A percentile compares a stretch with the other conserved stretches of the same genome.
Evolutionary conservation across 1,140 invertebrate genomes (phyloP).

Genomic region (Drosophila virilis): DNA sequence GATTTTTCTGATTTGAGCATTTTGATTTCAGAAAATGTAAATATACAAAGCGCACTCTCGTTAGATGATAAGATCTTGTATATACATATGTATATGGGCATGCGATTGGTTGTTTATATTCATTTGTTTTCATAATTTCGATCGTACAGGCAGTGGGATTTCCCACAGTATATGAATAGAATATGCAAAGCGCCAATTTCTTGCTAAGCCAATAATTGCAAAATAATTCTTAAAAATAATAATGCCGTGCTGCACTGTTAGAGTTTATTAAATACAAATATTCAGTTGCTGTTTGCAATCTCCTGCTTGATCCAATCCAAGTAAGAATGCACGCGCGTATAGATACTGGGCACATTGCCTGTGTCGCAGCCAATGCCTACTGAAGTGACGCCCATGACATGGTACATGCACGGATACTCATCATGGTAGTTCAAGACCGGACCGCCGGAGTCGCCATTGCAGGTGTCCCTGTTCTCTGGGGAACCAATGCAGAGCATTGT

Average conservation of each 20-base stretch:
- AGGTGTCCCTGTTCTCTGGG: slow-evolving; percentile 84
- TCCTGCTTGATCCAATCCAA: slow-evolving; percentile 71
- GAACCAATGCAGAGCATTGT: slow-evolving; percentile 89
- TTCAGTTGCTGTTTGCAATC: slow-evolving; percentile 30
- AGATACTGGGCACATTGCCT: slow-evolving; percentile 59
- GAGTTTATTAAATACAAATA: background rate
- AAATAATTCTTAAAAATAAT: too few species aligned
- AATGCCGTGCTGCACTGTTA: too few species aligned
- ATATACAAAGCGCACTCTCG: slow-evolving; percentile 1
- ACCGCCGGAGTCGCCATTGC: slow-evolving; percentile 81
- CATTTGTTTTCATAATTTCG: background rate
- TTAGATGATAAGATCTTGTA: slow-evolving; percentile 15
- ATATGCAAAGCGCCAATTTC: too few species aligned
- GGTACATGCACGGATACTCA: slow-evolving; percentile 64
- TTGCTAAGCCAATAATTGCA: too few species aligned
- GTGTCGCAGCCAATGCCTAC: slow-evolving; percentile 60
- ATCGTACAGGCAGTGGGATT: too few species aligned
- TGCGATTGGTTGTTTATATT: background rate
- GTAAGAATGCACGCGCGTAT: slow-evolving; percentile 68
- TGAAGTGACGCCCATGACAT: slow-evolving; percentile 74
- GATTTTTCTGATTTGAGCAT: background rate
- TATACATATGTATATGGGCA: background rate
- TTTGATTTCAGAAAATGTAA: slow-evolving; percentile 13
- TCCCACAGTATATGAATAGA: too few species aligned
- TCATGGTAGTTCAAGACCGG: slow-evolving; percentile 68